Evolutionary conservation across 2,888 invertebrate species (phyloP).

Genomic region (Tubulanus polymorphus): DNA sequence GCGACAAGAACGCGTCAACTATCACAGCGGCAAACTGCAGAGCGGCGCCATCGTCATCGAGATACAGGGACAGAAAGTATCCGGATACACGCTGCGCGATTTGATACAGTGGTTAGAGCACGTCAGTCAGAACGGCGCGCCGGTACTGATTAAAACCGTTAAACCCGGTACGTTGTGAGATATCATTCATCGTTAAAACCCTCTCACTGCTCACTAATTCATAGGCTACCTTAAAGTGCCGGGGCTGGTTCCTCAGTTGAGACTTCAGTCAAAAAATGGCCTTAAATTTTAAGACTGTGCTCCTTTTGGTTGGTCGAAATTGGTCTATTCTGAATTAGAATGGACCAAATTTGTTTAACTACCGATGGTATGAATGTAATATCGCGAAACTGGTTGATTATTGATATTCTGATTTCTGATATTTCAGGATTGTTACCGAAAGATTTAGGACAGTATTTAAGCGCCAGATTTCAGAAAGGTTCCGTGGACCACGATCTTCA

Average conservation of each 20-base stretch:
- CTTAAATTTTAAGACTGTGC: no score
- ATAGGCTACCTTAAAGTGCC: no score
- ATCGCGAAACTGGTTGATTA: no score
- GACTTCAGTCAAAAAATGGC: no score
- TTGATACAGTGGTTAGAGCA: conserved; percentile 58
- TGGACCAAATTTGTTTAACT: no score
- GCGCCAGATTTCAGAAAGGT: conserved; percentile 60
- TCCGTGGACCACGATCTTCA: conserved; percentile 63
- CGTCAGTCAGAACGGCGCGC: conserved; percentile 58
- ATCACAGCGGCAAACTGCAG: conserved; percentile 46
- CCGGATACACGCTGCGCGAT: conserved; percentile 60
- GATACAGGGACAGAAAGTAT: conserved; percentile 59
- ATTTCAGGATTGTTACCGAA: conserved; percentile 54
- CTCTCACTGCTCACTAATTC: no score
- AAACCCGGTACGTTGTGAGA: conserved; percentile 54
- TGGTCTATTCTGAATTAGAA: no score
- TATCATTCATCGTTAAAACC: no score
- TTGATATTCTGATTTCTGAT: no score
- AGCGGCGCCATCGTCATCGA: conserved; percentile 56
- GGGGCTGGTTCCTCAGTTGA: no score
- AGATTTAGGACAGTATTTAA: conserved; percentile 59
- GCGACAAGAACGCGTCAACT: conserved; percentile 40
- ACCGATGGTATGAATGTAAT: no score
- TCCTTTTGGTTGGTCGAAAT: no score
- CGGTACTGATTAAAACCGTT: conserved; percentile 58